Conservation (phyloP, 2,113 vertebrate species). For the Muntiacus muntjak region DNA sequence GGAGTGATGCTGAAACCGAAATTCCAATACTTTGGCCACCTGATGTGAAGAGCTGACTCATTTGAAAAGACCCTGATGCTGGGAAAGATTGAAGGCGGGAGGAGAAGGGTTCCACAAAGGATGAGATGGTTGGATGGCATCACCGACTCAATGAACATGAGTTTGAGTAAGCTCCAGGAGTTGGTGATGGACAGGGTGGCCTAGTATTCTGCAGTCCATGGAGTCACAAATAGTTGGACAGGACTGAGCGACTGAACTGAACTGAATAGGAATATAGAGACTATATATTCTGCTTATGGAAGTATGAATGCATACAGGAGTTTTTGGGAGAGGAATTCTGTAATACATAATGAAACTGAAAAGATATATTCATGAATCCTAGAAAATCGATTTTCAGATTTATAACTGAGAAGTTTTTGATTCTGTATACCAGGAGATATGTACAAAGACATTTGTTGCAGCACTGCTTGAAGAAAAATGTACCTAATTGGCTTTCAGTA, state of each 20-base stretch:
- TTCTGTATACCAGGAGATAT: neutral
- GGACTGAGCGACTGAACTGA: neutral
- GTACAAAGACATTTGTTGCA: neutral
- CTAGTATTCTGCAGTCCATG: neutral
- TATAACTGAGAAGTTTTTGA: neutral
- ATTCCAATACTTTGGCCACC: neutral
- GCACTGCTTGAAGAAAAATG: neutral
- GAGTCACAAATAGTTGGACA: rapidly evolving
- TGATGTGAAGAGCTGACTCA: neutral
- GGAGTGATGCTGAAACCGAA: neutral
- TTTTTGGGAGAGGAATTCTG: neutral
- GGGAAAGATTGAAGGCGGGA: neutral
- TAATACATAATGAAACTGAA: neutral
- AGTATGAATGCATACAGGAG: neutral
- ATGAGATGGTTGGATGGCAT: neutral
- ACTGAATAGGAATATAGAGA: neutral
- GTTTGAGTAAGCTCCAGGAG: neutral
- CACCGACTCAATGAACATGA: neutral
- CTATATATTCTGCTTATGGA: neutral
- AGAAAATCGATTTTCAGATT: neutral
- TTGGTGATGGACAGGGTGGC: neutral
- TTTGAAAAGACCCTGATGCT: neutral
- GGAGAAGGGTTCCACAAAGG: neutral
- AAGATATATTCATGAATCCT: neutral
- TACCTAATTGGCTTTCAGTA: neutral